Evolutionary conservation across 2,797 vertebrate species (phyloP).

Genomic region (Schizothorax lantsangensis): DNA sequence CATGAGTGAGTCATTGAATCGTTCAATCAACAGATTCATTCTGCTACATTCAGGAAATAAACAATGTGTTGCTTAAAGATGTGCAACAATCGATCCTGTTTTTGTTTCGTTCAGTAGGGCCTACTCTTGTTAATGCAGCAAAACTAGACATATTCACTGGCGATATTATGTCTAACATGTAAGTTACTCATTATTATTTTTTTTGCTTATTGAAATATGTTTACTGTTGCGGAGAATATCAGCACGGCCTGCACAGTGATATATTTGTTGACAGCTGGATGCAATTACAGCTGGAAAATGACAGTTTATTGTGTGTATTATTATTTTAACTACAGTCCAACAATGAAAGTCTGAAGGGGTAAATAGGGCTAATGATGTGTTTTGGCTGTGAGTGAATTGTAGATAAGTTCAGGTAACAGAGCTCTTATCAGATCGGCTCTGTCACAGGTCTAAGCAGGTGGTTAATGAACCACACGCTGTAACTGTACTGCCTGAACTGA

Average conservation of each 20-base stretch:
- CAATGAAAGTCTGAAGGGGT: neutral
- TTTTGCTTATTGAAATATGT: neutral
- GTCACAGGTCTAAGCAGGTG: slow-evolving; percentile 57
- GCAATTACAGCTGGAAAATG: slow-evolving; percentile 17
- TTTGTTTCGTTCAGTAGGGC: neutral
- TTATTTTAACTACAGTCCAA: slow-evolving; percentile 18
- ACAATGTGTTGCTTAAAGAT: neutral
- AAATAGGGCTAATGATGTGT: slow-evolving; percentile 3
- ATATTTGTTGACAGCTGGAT: neutral
- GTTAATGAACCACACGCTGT: slow-evolving; percentile 69
- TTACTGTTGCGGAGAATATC: neutral
- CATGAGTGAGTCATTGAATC: neutral
- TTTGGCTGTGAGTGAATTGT: neutral
- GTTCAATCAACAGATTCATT: neutral
- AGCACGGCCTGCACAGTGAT: neutral
- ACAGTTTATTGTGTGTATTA: neutral
- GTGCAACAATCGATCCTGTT: too few species aligned
- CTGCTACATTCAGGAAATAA: neutral
- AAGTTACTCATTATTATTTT: neutral
- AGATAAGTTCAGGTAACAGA: neutral
- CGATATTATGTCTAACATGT: neutral
- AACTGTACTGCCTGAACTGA: slow-evolving; percentile 64
- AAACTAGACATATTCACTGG: neutral
- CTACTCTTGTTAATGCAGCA: neutral
- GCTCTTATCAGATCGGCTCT: slow-evolving; percentile 66